Conservation (phyloP, 2,888 invertebrate genomes). For the Nezara viridula region DNA sequence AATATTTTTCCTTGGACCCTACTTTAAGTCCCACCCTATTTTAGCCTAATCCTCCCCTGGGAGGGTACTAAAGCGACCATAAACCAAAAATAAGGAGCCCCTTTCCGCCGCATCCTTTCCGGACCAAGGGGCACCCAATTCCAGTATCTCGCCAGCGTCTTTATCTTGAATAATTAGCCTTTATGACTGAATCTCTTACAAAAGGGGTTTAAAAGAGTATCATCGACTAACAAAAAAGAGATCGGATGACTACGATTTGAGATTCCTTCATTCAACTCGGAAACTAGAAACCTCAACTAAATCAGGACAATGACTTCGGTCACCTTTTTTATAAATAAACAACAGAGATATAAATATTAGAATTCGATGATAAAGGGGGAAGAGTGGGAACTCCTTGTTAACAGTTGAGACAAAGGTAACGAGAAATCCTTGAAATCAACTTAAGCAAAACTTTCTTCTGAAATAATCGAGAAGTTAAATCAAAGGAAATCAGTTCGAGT, state of each 20-base stretch:
- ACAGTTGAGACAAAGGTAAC: neutral
- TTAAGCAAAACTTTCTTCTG: neutral
- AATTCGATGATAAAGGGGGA: neutral
- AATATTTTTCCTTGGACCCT: conserved; percentile 21
- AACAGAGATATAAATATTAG: neutral
- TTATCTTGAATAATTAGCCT: neutral
- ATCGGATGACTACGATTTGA: no score
- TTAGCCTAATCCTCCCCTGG: conserved; percentile 41
- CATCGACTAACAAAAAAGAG: no score
- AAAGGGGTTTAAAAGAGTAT: no score
- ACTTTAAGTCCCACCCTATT: conserved; percentile 35
- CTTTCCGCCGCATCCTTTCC: neutral
- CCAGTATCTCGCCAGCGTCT: neutral
- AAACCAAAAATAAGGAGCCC: conserved; percentile 48
- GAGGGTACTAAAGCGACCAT: conserved; percentile 49
- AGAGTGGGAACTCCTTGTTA: neutral
- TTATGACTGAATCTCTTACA: neutral
- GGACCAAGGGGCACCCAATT: neutral
- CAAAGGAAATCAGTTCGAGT: neutral
- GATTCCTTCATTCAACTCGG: no score
- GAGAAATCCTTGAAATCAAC: neutral
- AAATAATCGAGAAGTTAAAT: conserved; percentile 21
- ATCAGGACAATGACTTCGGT: neutral
- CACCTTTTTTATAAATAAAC: neutral
- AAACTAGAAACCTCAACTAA: no score